phyloP scores from a whole-genome alignment of 2,797 vertebrate species.

The Babyrousa celebensis region DNA sequence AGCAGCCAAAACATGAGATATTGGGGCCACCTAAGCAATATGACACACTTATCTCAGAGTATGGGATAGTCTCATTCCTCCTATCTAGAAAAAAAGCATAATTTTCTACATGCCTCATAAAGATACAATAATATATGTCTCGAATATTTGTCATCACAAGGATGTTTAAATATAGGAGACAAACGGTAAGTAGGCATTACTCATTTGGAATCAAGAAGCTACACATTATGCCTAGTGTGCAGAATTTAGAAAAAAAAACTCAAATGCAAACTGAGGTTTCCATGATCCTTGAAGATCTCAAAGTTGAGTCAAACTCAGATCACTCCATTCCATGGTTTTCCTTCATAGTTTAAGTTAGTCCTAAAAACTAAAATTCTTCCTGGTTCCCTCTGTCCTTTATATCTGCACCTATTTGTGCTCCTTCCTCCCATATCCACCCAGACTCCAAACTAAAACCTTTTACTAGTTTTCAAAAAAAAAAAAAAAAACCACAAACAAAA shows the following conservation, averaged over 20 bases:
- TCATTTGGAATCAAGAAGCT: background rate
- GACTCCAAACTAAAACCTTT: background rate
- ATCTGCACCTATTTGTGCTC: background rate
- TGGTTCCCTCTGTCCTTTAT: background rate
- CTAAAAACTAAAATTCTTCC: background rate
- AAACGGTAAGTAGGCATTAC: background rate
- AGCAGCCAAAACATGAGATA: background rate
- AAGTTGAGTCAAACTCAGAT: background rate
- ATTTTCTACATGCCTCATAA: background rate
- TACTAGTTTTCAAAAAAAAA: background rate
- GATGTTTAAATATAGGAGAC: background rate
- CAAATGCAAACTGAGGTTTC: background rate
- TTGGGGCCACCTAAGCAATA: background rate
- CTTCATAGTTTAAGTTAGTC: background rate
- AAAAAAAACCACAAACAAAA: too few species aligned
- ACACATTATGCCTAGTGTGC: background rate
- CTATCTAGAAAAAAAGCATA: conserved; percentile 34
- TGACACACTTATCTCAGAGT: conserved; percentile 11
- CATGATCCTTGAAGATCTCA: background rate
- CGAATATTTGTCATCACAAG: background rate
- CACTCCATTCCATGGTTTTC: background rate
- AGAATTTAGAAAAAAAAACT: conserved; percentile 52
- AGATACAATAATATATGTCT: background rate
- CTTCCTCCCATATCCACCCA: background rate
- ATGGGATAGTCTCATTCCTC: background rate